Evolutionary conservation across 2,113 vertebrate genomes (phyloP).

Genomic region (Aphyosemion australe): DNA sequence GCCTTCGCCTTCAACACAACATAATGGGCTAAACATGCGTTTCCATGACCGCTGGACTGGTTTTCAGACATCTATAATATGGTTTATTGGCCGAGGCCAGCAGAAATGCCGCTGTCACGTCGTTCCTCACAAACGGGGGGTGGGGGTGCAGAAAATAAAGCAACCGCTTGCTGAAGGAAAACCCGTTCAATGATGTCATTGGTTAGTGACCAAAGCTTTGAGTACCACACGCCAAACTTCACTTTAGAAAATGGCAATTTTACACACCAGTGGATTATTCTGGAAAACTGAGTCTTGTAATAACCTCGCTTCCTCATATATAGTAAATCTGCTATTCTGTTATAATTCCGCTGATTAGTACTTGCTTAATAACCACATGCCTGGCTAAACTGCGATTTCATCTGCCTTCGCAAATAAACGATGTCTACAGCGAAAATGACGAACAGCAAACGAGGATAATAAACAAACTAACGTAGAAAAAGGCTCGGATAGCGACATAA

Average conservation of each 20-base stretch:
- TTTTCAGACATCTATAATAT: neutral
- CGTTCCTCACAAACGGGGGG: neutral
- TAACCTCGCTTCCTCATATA: neutral
- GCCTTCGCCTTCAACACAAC: neutral
- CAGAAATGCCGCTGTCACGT: constrained; percentile 27
- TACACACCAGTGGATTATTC: too few species aligned
- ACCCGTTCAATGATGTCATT: constrained; percentile 69
- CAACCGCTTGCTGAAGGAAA: constrained; percentile 43
- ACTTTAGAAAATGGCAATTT: constrained; percentile 8
- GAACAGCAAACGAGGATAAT: too few species aligned
- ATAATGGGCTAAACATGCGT: neutral
- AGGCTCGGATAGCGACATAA: neutral
- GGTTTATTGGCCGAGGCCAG: neutral
- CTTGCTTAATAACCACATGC: neutral
- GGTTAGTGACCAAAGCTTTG: constrained; percentile 12
- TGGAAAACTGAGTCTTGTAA: neutral
- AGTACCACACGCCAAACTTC: constrained; percentile 22
- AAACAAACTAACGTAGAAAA: too few species aligned
- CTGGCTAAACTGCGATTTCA: neutral
- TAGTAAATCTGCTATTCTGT: neutral
- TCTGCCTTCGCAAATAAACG: too few species aligned
- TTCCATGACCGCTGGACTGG: constrained; percentile 7
- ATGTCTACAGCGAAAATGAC: too few species aligned
- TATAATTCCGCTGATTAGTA: neutral
- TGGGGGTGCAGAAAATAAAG: constrained; percentile 32